Evolutionary conservation across 2,113 vertebrate genomes (phyloP).

Genomic region (Ochotona curzoniae): DNA sequence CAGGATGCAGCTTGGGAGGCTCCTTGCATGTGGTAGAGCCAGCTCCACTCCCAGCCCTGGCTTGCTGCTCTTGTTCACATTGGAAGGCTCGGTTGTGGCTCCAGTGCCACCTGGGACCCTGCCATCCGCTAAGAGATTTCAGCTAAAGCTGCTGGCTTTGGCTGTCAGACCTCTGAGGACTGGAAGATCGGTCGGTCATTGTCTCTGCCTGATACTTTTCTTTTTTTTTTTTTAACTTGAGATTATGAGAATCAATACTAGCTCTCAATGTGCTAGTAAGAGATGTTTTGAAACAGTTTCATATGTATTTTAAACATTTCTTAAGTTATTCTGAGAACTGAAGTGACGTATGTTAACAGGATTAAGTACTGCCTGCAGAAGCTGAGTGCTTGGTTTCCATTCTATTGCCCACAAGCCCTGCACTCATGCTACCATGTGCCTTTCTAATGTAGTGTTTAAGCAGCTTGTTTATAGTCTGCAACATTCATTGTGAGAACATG

Average conservation of each 20-base stretch:
- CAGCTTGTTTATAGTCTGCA: neutral
- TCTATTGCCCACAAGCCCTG: neutral
- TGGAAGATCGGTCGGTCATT: no score
- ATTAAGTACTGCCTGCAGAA: neutral
- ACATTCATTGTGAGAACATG: neutral
- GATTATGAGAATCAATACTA: neutral
- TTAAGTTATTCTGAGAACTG: constrained; percentile 12
- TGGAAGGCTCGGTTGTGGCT: no score
- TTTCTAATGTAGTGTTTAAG: constrained; percentile 36
- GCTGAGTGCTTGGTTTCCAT: neutral
- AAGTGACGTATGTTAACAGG: neutral
- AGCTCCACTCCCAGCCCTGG: no score
- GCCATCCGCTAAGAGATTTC: no score
- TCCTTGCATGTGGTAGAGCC: no score
- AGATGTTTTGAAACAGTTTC: neutral
- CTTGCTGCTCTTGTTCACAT: no score
- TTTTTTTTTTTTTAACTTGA: no score
- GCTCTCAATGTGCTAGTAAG: neutral
- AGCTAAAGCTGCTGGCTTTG: no score
- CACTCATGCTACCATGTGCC: neutral
- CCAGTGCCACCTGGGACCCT: no score
- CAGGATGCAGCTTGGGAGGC: no score
- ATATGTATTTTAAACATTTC: neutral
- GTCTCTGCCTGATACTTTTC: no score
- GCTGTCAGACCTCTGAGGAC: no score